These are phyloP conservation scores for Rugalucina vietnamica DNA, from an alignment of 2,888 invertebrate species.

Conservation along the genomic window DNA sequence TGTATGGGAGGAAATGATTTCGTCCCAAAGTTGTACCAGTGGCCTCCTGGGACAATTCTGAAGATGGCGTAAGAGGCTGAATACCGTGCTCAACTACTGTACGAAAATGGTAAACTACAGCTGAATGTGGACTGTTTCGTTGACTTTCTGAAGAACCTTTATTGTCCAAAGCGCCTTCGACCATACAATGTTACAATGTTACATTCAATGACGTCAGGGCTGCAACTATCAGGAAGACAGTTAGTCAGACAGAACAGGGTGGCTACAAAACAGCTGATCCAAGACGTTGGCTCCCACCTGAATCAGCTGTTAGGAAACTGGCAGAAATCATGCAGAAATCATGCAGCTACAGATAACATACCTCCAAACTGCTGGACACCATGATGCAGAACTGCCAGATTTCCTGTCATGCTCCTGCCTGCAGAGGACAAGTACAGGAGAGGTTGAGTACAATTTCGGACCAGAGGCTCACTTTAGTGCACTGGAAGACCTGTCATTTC, in stretches of 20 bases:
- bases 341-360: conserved; percentile 14
- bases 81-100: neutral
- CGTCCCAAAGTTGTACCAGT: conserved; percentile 22
- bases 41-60: neutral
- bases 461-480: conserved; percentile 16
- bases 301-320: conserved; percentile 1
- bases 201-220: conserved; percentile 1
- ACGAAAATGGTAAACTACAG: neutral
- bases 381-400: conserved; percentile 2
- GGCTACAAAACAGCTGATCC: conserved; percentile 16
- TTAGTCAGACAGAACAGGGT: neutral
- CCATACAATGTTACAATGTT: neutral
- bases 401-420: neutral
- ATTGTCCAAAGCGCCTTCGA: conserved; percentile 12
- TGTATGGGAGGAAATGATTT: conserved; percentile 28
- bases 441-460: conserved; percentile 14
- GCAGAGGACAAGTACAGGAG: neutral
- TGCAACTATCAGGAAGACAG: neutral
- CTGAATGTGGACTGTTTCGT: neutral
- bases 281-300: conserved; percentile 19
- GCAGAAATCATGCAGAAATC: conserved; percentile 13
- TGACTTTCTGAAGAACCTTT: neutral
- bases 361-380: conserved; percentile 3
- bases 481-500: neutral
- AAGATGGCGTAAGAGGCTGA: neutral